Evolutionary conservation across 2,797 vertebrate species (phyloP).

Genomic region (Zonotrichia albicollis): DNA sequence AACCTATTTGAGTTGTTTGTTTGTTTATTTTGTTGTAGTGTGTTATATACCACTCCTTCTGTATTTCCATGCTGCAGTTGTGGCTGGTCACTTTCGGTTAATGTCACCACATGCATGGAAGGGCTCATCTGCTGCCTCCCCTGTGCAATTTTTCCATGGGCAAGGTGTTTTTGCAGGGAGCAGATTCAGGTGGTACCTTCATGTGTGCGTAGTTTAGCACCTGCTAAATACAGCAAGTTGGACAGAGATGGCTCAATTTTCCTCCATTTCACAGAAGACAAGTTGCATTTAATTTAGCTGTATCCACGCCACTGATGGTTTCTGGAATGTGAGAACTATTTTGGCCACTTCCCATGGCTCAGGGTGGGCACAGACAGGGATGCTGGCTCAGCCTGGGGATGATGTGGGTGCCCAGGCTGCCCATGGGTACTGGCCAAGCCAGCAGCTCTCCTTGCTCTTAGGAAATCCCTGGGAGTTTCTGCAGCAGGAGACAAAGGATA

Average conservation of each 20-base stretch:
- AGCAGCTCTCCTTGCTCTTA: accelerated
- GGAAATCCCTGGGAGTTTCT: background rate
- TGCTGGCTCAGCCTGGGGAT: accelerated
- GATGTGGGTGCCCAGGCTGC: background rate
- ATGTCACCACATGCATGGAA: accelerated
- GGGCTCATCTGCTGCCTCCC: background rate
- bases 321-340: background rate
- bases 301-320: background rate
- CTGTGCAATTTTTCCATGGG: accelerated
- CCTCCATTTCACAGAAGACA: background rate
- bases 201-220: accelerated
- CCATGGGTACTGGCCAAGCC: accelerated
- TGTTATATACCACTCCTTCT: background rate
- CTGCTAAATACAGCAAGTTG: background rate
- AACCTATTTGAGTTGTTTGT: background rate
- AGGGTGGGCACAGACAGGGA: background rate
- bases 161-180: background rate
- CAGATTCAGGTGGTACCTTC: background rate
- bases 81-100: background rate
- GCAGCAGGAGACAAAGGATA: background rate
- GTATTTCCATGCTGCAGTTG: background rate
- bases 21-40: background rate
- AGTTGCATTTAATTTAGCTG: background rate
- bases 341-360: background rate
- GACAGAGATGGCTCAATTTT: background rate